These are phyloP conservation scores for Oophaga sylvatica DNA, from an alignment of 2,797 vertebrate species.

Conservation along the genomic window DNA sequence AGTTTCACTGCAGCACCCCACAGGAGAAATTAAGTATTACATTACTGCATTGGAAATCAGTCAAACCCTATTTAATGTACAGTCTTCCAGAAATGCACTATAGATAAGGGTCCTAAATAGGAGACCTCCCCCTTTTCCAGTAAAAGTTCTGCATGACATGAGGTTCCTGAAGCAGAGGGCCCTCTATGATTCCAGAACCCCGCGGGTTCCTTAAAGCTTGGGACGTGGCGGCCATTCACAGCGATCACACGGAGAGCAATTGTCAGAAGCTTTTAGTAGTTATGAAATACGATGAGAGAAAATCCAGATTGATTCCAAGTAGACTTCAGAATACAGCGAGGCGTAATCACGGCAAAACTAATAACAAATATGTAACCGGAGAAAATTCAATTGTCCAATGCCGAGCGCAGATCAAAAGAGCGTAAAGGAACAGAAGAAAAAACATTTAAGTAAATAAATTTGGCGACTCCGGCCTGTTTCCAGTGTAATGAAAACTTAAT, in stretches of 20 bases:
- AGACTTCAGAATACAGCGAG: constrained; percentile 38
- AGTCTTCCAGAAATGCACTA: no score
- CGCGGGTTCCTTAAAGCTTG: constrained; percentile 48
- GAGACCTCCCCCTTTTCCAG: no score
- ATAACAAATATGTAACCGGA: constrained; percentile 46
- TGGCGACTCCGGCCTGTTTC: constrained; percentile 36
- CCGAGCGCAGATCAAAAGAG: constrained; percentile 27
- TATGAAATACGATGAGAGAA: constrained; percentile 57
- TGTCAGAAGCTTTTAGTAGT: constrained; percentile 52
- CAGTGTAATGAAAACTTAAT: constrained; percentile 52
- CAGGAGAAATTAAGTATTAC: not conserved
- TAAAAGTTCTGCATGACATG: not conserved
- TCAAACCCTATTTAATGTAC: not conserved
- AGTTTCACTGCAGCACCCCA: not conserved
- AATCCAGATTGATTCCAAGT: constrained; percentile 10
- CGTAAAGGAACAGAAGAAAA: constrained; percentile 22
- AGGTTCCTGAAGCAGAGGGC: constrained; percentile 30
- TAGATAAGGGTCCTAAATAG: no score
- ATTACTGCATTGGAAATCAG: not conserved
- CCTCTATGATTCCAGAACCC: constrained; percentile 25
- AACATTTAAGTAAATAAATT: constrained; percentile 53
- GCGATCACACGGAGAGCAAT: constrained; percentile 50
- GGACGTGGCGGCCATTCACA: constrained; percentile 39
- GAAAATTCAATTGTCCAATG: constrained; percentile 50
- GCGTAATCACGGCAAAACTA: constrained; percentile 51